Base-by-base conservation (phyloP, 64 coral and sea anemone genomes). In the Dendronephthya gigantea region DNA sequence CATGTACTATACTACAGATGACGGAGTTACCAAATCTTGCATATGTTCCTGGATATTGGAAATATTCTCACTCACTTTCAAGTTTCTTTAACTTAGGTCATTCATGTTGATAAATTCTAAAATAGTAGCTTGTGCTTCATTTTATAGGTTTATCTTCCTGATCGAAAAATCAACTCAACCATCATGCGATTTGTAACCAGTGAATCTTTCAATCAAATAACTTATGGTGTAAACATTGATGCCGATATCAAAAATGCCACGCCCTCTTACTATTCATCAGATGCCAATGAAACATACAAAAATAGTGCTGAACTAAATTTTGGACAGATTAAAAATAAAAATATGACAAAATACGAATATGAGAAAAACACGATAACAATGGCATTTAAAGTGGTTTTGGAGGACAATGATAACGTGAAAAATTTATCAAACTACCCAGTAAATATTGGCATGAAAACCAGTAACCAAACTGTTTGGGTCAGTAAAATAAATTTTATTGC, bases 391-490 rank as follows among this genome's bases (percentile, higher is more conserved):
- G 83, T 97, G 40, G 41, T 91, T 55, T 82, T 97, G 11, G 93
- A 97, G 28, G 94, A 97, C 68, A 91, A 97, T 48, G 40, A 51
- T 33, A 86, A 81, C 85, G 50, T 97, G 23, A 90, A 89, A 50
- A 91, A 97, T 83, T 86, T 86, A 1, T 90, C 89, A 31, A 93
- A 93, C 75, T 87, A 93, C 81, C 90, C 89, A 91, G 86, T 88
- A 0, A 91, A 84, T 9, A 89, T 97, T 0, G 94, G 94, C 32
- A 91, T 97, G 3, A 68, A 84, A 13, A 91, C 91, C 7, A 91
- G 94, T n/a, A 76, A 88, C 17, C 88, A 91, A 0, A 97, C 92
- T 91, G 93, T 97, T 86, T 97, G 94, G 94, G 88, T 97, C 9
- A 88, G 94, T 28, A 88, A 97, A 49, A 83, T 90, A 2, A 88